Percentiles rank a stretch among this genome's conserved stretches.
Conservation (phyloP, 2,113 vertebrate genomes). For the Cyanocitta stelleri region DNA sequence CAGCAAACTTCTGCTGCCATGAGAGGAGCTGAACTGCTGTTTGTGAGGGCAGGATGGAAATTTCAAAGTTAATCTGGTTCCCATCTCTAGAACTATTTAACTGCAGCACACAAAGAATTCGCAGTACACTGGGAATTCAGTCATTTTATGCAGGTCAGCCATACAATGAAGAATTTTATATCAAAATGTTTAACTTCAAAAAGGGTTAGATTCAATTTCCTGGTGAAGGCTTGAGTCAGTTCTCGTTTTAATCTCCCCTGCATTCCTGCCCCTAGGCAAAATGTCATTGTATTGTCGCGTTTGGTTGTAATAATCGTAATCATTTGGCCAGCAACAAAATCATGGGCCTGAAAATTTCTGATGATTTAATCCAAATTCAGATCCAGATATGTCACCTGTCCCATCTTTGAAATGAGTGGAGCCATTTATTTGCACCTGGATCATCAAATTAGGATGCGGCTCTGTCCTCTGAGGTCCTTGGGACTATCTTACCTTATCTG, state of each 20-base stretch:
- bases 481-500: constrained; percentile 52
- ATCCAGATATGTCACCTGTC: not conserved
- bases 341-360: constrained; percentile 2
- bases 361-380: constrained; percentile 35
- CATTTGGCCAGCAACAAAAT: constrained; percentile 36
- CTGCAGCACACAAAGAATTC: not conserved
- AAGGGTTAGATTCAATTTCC: constrained; percentile 43
- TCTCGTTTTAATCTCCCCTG: constrained; percentile 49
- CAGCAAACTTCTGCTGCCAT: not conserved
- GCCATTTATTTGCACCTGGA: constrained; percentile 19
- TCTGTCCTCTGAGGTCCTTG: not conserved
- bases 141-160: constrained; percentile 23
- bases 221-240: not conserved
- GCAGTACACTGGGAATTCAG: not conserved
- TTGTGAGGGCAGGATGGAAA: not conserved
- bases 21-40: not conserved
- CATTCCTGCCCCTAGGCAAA: constrained; percentile 34
- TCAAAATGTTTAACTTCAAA: constrained; percentile 60
- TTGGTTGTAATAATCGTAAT: constrained; percentile 14
- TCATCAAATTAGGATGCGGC: not conserved
- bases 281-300: constrained; percentile 39
- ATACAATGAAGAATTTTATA: constrained; percentile 36
- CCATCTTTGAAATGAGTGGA: constrained; percentile 10
- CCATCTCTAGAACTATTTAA: constrained; percentile 34
- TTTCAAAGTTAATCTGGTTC: constrained; percentile 47